A percentile compares a stretch with the other conserved stretches of the same genome.
Conservation (phyloP, 2,888 invertebrate species). For the Dolomedes plantarius region DNA sequence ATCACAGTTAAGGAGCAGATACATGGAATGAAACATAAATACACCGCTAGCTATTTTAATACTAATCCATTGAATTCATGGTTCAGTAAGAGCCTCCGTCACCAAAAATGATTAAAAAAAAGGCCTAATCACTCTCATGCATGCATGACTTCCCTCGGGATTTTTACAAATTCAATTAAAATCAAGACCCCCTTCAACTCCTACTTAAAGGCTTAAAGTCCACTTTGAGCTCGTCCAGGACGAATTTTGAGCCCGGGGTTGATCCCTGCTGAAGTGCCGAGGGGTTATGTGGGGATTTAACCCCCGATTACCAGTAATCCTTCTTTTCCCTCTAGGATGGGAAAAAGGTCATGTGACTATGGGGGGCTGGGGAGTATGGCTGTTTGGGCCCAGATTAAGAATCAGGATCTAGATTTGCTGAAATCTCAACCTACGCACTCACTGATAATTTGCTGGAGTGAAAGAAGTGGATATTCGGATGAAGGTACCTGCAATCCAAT, state of each 20-base stretch:
- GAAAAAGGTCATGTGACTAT: conserved; percentile 61
- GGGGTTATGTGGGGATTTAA: conserved; percentile 46
- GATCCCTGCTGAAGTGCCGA: conserved; percentile 25
- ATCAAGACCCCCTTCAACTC: conserved; percentile 40
- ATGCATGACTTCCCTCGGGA: conserved; percentile 50
- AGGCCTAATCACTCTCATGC: conserved; percentile 41
- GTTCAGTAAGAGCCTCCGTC: not conserved
- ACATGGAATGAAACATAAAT: no score
- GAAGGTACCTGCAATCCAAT: not conserved
- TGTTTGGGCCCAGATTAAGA: conserved; percentile 42
- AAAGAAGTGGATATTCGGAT: not conserved
- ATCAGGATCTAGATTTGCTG: conserved; percentile 20
- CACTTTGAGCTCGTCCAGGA: conserved; percentile 20
- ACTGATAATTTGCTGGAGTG: not conserved
- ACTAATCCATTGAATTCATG: not conserved
- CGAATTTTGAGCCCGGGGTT: conserved; percentile 46
- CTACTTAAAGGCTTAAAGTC: conserved; percentile 62
- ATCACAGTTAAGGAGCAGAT: no score
- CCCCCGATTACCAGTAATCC: conserved; percentile 57
- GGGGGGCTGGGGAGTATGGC: conserved; percentile 35
- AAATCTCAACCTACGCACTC: conserved; percentile 34
- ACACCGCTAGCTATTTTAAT: no score
- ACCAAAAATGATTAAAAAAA: not conserved
- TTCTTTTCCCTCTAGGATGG: conserved; percentile 23
- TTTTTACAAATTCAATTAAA: conserved; percentile 66